Conservation (phyloP, 1,140 invertebrate genomes). For the Papilio xuthus region DNA sequence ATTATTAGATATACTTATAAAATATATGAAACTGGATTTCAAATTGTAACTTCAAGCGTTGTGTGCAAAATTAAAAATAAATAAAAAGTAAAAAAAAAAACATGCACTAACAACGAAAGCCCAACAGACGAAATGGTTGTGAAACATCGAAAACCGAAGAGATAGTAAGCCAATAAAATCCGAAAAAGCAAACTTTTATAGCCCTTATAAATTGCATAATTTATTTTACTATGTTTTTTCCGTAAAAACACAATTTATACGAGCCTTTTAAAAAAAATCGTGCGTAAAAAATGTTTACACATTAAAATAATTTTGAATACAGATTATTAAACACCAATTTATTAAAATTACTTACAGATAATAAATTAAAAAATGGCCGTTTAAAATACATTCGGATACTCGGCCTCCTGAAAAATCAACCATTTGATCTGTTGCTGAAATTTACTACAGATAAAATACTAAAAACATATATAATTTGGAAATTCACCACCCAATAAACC, state of each 20-base stretch:
- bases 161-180: conserved; percentile 43
- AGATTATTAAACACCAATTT: conserved; percentile 45
- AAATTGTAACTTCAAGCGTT: too few species aligned
- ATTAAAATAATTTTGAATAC: not conserved
- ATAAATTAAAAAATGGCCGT: conserved; percentile 48
- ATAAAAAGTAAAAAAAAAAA: conserved; percentile 37
- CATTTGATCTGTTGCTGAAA: conserved; percentile 72
- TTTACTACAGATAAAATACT: not conserved
- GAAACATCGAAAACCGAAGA: conserved; percentile 40
- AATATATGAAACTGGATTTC: too few species aligned
- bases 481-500: too few species aligned
- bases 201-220: conserved; percentile 2
- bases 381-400: conserved; percentile 79
- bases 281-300: not conserved
- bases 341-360: conserved; percentile 63
- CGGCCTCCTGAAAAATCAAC: conserved; percentile 76
- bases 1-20: too few species aligned
- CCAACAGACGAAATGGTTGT: conserved; percentile 78
- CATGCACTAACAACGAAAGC: conserved; percentile 64
- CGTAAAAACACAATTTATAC: not conserved
- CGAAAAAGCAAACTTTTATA: conserved; percentile 15
- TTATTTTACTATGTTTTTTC: not conserved
- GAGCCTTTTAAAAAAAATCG: not conserved
- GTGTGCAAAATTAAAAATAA: too few species aligned
- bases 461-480: not conserved